Conservation (phyloP, 1,140 invertebrate species). For the Telenomus remus region DNA sequence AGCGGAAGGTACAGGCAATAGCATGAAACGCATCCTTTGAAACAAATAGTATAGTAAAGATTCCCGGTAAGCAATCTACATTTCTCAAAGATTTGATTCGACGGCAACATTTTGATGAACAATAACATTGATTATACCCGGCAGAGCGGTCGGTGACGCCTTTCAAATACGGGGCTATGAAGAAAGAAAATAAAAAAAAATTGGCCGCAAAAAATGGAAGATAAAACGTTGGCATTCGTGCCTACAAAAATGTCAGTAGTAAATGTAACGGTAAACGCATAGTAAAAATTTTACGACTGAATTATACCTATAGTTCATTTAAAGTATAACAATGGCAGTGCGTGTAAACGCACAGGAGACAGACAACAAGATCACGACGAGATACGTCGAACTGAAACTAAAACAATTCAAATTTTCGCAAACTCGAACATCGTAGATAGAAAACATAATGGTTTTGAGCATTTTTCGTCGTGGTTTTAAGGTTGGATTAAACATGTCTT, state of each 20-base stretch:
- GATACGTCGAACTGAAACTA: too few species aligned
- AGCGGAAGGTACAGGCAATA: constrained; percentile 25
- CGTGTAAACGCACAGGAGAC: constrained; percentile 21
- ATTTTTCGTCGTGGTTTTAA: neutral
- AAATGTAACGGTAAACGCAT: constrained; percentile 53
- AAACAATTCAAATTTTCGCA: too few species aligned
- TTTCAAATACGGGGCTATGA: constrained; percentile 44
- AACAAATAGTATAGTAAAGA: constrained; percentile 38
- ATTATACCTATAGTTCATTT: constrained; percentile 58
- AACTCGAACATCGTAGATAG: too few species aligned
- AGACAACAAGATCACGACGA: too few species aligned
- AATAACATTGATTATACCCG: constrained; percentile 56
- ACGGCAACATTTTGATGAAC: constrained; percentile 50
- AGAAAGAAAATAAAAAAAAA: constrained; percentile 35
- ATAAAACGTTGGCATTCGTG: constrained; percentile 25
- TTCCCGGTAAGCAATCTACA: constrained; percentile 56
- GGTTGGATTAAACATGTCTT: constrained; percentile 21
- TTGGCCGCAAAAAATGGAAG: constrained; percentile 14
- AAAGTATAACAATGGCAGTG: constrained; percentile 45
- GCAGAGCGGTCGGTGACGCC: constrained; percentile 43
- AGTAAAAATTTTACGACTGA: constrained; percentile 56
- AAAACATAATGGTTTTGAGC: neutral
- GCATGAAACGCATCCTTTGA: constrained; percentile 37
- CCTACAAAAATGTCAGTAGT: constrained; percentile 52
- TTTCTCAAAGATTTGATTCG: constrained; percentile 49